Evolutionary conservation across 2,113 vertebrate genomes (phyloP).

Genomic region (Castor canadensis): DNA sequence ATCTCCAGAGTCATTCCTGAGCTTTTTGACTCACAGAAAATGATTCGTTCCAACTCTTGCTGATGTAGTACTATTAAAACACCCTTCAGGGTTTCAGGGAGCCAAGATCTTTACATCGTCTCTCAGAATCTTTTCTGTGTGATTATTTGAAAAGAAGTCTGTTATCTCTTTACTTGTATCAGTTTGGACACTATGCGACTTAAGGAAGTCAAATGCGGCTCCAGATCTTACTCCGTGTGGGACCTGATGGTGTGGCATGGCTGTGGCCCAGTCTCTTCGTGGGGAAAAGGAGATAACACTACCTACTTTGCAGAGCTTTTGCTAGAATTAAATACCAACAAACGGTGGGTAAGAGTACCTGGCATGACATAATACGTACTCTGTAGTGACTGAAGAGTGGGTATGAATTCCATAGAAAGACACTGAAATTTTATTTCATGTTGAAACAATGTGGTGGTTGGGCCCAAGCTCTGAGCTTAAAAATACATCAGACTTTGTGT

Average conservation of each 20-base stretch:
- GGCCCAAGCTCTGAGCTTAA: not conserved
- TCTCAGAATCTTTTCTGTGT: not conserved
- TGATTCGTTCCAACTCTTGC: not conserved
- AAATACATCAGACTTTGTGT: not conserved
- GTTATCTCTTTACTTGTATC: not conserved
- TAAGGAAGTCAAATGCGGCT: not conserved
- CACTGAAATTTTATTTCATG: not conserved
- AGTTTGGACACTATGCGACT: not conserved
- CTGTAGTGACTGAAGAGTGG: not conserved
- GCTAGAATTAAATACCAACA: not conserved
- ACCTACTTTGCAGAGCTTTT: not conserved
- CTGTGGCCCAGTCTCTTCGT: not conserved
- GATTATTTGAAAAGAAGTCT: not conserved
- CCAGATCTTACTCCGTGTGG: not conserved
- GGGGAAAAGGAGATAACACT: not conserved
- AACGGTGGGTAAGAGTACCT: not conserved
- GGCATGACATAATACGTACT: not conserved
- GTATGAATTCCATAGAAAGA: not conserved
- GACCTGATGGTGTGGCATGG: accelerated
- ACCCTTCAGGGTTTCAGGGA: no score
- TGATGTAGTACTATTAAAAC: accelerated
- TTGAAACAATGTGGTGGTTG: not conserved
- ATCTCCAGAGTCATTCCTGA: not conserved
- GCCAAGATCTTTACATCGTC: not conserved
- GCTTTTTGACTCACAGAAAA: not conserved